phyloP scores from a whole-genome alignment of 1,140 invertebrate genomes.

The Drosophila grimshawi region DNA sequence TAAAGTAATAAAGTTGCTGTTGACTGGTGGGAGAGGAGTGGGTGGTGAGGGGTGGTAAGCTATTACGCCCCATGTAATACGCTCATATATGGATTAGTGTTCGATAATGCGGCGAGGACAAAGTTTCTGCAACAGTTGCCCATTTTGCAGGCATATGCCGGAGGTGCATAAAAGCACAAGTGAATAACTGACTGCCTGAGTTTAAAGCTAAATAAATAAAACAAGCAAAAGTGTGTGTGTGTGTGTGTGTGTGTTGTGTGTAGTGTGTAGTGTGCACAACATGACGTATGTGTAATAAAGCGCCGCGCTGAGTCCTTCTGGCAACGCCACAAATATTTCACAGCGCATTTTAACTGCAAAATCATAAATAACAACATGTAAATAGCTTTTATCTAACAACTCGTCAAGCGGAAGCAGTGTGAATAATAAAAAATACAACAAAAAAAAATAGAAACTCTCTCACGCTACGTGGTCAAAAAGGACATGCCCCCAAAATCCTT shows the following conservation, averaged over 20 bases:
- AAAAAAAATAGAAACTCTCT: slow-evolving; percentile 21
- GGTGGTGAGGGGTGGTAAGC: slow-evolving; percentile 12
- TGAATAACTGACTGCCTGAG: slow-evolving; percentile 17
- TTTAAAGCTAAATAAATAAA: slow-evolving; percentile 11
- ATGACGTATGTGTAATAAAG: slow-evolving; percentile 56
- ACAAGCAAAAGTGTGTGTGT: not conserved
- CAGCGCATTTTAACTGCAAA: slow-evolving; percentile 80
- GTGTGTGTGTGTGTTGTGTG: not conserved
- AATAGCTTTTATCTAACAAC: slow-evolving; percentile 83
- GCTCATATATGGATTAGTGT: slow-evolving; percentile 75
- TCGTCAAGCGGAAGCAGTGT: slow-evolving; percentile 73
- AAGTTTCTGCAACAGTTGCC: slow-evolving; percentile 51
- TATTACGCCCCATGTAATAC: slow-evolving; percentile 60
- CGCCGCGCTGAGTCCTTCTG: slow-evolving; percentile 28
- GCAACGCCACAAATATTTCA: slow-evolving; percentile 62
- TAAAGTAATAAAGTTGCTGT: slow-evolving; percentile 73
- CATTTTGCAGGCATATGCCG: slow-evolving; percentile 33
- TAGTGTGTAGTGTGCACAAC: slow-evolving; percentile 35
- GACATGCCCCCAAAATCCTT: slow-evolving; percentile 65
- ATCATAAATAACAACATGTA: slow-evolving; percentile 83
- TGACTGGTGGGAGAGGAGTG: not conserved
- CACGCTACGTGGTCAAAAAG: slow-evolving; percentile 54
- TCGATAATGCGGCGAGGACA: slow-evolving; percentile 59
- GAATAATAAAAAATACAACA: not conserved
- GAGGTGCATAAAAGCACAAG: slow-evolving; percentile 19